A percentile compares a stretch with the other conserved stretches of the same genome.
Evolutionary conservation across 2,113 vertebrate genomes (phyloP).

Genomic region (Trachemys scripta): DNA sequence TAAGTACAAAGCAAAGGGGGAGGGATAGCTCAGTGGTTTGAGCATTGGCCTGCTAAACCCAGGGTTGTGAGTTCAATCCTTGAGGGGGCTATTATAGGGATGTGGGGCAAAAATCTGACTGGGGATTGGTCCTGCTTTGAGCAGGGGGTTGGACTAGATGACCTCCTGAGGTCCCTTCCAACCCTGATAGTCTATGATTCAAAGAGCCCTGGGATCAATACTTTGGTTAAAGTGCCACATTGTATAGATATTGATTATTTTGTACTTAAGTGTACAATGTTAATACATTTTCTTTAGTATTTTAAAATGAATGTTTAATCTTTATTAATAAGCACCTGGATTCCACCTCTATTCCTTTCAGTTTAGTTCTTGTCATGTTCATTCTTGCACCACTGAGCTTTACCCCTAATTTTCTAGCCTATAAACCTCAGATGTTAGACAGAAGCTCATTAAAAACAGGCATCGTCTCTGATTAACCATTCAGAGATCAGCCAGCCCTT

Average conservation of each 20-base stretch:
- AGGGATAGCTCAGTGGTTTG: too few relatives aligned
- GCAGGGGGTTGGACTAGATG: too few relatives aligned
- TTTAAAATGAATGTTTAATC: conserved; percentile 68
- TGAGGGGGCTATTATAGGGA: too few relatives aligned
- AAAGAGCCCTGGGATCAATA: conserved; percentile 46
- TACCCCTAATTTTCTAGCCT: not conserved
- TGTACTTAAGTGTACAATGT: conserved; percentile 58
- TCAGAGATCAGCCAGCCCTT: not conserved
- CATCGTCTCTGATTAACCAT: not conserved
- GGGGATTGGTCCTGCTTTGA: too few relatives aligned
- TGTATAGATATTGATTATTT: conserved; percentile 68
- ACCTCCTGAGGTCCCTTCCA: too few relatives aligned
- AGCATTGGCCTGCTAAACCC: too few relatives aligned
- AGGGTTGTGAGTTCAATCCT: too few relatives aligned
- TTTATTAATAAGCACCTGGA: conserved; percentile 61
- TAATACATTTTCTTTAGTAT: conserved; percentile 60
- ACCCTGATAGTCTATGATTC: too few relatives aligned
- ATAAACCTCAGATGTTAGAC: not conserved
- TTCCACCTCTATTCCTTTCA: not conserved
- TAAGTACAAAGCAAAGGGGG: not conserved
- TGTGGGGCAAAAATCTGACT: too few relatives aligned
- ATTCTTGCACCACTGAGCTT: fast-evolving
- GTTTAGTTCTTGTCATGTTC: not conserved
- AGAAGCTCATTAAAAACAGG: not conserved
- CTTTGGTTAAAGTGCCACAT: conserved; percentile 53